phyloP scores from a whole-genome alignment of 2,113 vertebrate genomes.

The Buteo buteo region DNA sequence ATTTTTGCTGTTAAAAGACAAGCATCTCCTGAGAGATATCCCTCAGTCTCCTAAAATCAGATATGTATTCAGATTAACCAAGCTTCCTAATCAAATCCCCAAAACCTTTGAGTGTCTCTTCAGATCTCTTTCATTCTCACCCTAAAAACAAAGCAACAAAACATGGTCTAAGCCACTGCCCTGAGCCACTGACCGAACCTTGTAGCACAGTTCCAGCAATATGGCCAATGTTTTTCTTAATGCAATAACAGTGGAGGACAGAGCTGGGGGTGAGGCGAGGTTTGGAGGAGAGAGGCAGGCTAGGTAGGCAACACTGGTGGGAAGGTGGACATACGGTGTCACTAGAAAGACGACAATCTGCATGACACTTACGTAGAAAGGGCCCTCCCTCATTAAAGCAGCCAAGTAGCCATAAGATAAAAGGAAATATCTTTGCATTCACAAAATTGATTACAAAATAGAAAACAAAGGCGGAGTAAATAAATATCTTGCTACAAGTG shows the following conservation, averaged over 20 bases:
- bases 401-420: background rate
- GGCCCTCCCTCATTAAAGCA: background rate
- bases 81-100: background rate
- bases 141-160: background rate
- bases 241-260: background rate
- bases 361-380: background rate
- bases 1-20: background rate
- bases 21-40: background rate
- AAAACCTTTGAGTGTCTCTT: background rate
- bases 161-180: background rate
- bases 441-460: background rate
- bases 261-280: background rate
- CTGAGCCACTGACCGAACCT: background rate
- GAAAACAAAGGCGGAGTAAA: background rate
- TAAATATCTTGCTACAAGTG: background rate
- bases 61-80: background rate
- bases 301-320: background rate
- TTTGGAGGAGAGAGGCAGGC: background rate
- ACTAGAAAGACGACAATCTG: background rate
- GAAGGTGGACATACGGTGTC: fast-evolving
- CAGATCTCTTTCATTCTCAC: background rate
- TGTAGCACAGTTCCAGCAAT: background rate
- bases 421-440: background rate
- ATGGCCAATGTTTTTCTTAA: background rate
- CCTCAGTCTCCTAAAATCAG: background rate